A percentile compares a stretch with the other conserved stretches of the same genome.
These are phyloP conservation scores for Connochaetes taurinus DNA, from an alignment of 2,113 vertebrate genomes.

Conservation along the genomic window DNA sequence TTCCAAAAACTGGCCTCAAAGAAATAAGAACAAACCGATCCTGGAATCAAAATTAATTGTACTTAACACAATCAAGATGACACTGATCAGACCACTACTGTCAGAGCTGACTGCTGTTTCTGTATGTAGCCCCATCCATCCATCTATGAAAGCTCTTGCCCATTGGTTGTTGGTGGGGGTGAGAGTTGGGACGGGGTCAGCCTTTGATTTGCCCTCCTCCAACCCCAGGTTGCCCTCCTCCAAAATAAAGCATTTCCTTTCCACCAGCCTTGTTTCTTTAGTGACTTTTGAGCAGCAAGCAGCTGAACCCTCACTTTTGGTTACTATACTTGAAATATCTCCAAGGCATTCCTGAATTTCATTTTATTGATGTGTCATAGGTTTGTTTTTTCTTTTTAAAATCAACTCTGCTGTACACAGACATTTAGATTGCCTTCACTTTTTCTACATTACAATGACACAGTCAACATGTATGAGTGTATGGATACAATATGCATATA, in stretches of 20 bases:
- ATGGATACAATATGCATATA: neutral
- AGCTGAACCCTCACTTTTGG: neutral
- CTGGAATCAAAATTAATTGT: neutral
- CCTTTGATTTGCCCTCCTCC: neutral
- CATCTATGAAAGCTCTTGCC: neutral
- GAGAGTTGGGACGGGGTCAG: neutral
- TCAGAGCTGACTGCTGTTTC: neutral
- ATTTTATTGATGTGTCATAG: neutral
- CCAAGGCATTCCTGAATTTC: neutral
- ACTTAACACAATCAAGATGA: neutral
- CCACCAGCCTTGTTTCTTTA: neutral
- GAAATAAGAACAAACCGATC: neutral
- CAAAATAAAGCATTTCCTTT: neutral
- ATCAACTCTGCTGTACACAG: neutral
- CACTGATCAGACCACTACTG: neutral
- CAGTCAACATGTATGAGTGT: neutral
- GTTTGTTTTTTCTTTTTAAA: neutral
- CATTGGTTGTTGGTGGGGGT: neutral
- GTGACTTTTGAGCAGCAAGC: neutral
- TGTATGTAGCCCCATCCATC: neutral
- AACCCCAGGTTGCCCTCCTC: neutral
- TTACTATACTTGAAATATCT: neutral
- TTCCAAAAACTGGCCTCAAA: neutral
- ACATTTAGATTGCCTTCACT: neutral
- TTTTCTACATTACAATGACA: neutral